These are phyloP conservation scores for Drosophila albomicans DNA, from an alignment of 1,140 invertebrate genomes.

Conservation along the genomic window DNA sequence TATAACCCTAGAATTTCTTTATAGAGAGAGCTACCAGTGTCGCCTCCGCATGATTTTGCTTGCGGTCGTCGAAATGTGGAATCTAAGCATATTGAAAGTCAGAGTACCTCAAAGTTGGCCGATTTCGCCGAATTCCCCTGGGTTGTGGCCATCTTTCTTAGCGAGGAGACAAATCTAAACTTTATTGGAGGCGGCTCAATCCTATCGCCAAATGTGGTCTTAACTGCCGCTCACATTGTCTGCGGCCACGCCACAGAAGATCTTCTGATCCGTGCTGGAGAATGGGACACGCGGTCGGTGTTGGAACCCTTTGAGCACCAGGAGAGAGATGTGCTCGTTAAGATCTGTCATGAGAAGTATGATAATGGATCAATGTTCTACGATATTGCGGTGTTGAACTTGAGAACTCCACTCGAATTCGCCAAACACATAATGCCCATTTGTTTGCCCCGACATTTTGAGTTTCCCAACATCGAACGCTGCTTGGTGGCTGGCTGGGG, in stretches of 20 bases:
- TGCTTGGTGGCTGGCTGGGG: slow-evolving; percentile 17
- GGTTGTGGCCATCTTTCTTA: slow-evolving; percentile 19
- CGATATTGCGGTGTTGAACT: slow-evolving; percentile 1
- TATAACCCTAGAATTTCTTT: background rate
- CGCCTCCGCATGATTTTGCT: background rate
- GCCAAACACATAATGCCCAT: background rate
- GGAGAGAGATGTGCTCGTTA: background rate
- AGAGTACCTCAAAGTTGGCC: background rate
- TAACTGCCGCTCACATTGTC: slow-evolving; percentile 12
- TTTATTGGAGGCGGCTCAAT: slow-evolving; percentile 19
- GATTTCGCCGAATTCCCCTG: slow-evolving; percentile 13
- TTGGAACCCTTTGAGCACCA: background rate
- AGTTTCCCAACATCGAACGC: background rate
- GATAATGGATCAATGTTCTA: background rate
- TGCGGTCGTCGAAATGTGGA: background rate
- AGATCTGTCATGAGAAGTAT: slow-evolving; percentile 4
- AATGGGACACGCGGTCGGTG: background rate
- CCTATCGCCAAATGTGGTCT: slow-evolving; percentile 11
- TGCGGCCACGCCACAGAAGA: background rate
- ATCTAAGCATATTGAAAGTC: too few species aligned
- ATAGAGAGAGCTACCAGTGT: background rate
- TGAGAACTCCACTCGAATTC: background rate
- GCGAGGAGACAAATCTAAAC: background rate
- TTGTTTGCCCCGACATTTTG: slow-evolving; percentile 1
- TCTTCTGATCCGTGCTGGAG: background rate